phyloP scores from a whole-genome alignment of 2,113 vertebrate species.

The Bambusicola thoracicus region DNA sequence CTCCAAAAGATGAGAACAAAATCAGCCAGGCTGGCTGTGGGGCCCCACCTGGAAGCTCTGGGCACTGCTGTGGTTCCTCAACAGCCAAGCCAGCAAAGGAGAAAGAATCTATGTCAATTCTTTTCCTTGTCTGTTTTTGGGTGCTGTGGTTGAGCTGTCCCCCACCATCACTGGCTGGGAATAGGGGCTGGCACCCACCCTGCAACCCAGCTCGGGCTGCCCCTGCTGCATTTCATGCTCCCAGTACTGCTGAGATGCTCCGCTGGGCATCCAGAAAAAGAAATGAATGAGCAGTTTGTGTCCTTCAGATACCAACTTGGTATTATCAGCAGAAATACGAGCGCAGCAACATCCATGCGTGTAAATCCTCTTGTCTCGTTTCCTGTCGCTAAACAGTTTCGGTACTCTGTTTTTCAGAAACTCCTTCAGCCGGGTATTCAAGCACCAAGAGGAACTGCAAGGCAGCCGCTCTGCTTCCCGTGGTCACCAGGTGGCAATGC shows the following conservation, averaged over 20 bases:
- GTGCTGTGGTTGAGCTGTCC: background rate
- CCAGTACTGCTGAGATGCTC: background rate
- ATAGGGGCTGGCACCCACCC: background rate
- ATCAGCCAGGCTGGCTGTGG: fast-evolving
- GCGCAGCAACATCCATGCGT: fast-evolving
- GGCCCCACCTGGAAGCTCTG: background rate
- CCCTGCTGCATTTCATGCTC: background rate
- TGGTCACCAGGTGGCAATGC: background rate
- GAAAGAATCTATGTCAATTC: background rate
- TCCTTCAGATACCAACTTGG: fast-evolving
- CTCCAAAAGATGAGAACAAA: background rate
- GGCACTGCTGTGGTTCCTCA: background rate
- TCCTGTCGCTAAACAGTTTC: background rate
- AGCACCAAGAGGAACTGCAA: fast-evolving
- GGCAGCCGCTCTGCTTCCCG: fast-evolving
- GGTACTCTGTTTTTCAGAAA: fast-evolving
- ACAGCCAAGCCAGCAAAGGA: background rate
- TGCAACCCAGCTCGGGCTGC: background rate
- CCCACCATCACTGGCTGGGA: too few species aligned
- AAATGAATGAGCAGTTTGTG: fast-evolving
- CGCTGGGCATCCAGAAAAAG: background rate
- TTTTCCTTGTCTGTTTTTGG: background rate
- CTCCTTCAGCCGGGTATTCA: fast-evolving
- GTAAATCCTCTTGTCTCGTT: fast-evolving
- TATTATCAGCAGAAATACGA: background rate